These are phyloP conservation scores for Penaeus japonicus DNA, from an alignment of 1,140 invertebrate species.

Conservation along the genomic window DNA sequence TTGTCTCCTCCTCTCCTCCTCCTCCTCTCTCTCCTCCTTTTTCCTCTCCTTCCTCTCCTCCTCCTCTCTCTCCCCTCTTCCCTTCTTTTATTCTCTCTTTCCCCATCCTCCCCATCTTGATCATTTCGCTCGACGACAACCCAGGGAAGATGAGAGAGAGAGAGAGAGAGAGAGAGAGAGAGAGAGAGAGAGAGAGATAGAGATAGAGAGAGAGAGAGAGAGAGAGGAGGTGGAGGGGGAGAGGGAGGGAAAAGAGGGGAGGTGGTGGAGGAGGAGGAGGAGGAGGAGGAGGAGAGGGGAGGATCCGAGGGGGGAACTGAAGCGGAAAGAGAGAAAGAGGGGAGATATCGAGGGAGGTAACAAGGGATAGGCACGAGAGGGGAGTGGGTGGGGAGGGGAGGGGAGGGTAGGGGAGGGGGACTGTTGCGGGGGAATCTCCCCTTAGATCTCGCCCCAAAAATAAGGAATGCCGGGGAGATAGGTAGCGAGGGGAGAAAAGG, in stretches of 20 bases:
- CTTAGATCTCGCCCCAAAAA: too few species aligned
- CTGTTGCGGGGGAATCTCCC: too few species aligned
- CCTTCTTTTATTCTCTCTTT: neutral
- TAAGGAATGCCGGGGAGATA: too few species aligned
- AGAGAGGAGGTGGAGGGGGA: neutral
- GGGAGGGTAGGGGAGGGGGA: too few species aligned
- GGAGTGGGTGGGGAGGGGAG: too few species aligned
- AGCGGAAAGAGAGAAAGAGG: too few species aligned
- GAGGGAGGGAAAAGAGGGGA: too few species aligned
- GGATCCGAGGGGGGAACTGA: too few species aligned
- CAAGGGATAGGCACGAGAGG: too few species aligned
- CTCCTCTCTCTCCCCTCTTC: conserved; percentile 15
- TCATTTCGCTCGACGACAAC: neutral
- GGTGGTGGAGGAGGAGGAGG: neutral
- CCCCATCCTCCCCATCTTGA: neutral
- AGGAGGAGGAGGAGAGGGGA: neutral
- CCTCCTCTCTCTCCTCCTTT: neutral
- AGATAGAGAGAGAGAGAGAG: neutral
- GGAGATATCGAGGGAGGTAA: too few species aligned
- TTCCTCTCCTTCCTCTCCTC: neutral
- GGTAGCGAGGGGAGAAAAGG: too few species aligned
- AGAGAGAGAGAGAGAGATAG: neutral
- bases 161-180: neutral
- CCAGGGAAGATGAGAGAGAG: neutral
- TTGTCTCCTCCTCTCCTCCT: neutral